Conservation (phyloP, 2,888 invertebrate species). For the Isotomurus palustris region DNA sequence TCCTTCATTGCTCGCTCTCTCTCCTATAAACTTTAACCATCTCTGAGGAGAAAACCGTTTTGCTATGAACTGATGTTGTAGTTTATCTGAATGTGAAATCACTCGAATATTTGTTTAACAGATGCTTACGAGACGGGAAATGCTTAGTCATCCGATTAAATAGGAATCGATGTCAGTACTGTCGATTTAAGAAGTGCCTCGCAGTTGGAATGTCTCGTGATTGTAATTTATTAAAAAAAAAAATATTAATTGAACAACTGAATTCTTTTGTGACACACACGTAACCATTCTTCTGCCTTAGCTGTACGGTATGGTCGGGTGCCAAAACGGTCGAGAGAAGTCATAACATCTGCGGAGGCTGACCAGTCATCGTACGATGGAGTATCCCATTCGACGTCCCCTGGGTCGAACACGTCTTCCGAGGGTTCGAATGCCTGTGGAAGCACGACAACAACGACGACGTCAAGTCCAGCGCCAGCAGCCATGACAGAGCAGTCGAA, state of each 20-base stretch:
- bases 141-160: slow-evolving; percentile 89
- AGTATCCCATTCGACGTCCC: slow-evolving; percentile 48
- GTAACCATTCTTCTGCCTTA: too few species aligned
- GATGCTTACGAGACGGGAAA: slow-evolving; percentile 84
- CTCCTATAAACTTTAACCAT: too few species aligned
- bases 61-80: too few species aligned
- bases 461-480: background rate
- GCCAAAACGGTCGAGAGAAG: slow-evolving; percentile 85
- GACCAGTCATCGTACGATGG: slow-evolving; percentile 54
- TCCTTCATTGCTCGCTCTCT: too few species aligned
- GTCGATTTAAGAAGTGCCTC: slow-evolving; percentile 93
- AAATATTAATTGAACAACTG: too few species aligned
- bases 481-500: slow-evolving; percentile 49
- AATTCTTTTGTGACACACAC: too few species aligned
- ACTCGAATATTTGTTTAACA: slow-evolving; percentile 15
- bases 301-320: slow-evolving; percentile 95
- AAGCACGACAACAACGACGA: slow-evolving; percentile 28
- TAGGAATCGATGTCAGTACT: slow-evolving; percentile 91
- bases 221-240: slow-evolving; percentile 69
- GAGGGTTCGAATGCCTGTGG: slow-evolving; percentile 42
- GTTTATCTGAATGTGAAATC: too few species aligned
- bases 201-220: slow-evolving; percentile 95
- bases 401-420: slow-evolving; percentile 44
- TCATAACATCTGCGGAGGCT: slow-evolving; percentile 53
- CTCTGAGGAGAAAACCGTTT: too few species aligned